Evolutionary conservation across 1,140 invertebrate genomes (phyloP).

Genomic region (Xylocopa sonorina): DNA sequence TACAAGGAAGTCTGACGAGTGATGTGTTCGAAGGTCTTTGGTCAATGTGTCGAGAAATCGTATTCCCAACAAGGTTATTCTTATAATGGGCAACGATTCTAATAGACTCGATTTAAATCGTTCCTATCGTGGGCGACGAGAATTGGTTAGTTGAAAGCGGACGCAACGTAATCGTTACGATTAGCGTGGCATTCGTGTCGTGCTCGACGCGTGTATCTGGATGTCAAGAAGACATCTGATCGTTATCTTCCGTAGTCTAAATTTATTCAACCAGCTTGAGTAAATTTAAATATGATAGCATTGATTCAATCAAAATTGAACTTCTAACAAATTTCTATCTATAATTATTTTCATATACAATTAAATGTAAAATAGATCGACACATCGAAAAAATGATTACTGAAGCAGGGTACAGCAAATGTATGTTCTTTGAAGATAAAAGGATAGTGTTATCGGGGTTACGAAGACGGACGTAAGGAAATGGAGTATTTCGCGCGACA

Average conservation of each 20-base stretch:
- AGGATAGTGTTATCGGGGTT: too few relatives aligned
- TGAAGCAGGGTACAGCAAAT: too few relatives aligned
- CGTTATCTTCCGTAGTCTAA: not conserved
- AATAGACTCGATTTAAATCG: not conserved
- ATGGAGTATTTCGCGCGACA: conserved; percentile 7
- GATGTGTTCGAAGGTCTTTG: not conserved
- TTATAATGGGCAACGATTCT: not conserved
- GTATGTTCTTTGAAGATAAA: too few relatives aligned
- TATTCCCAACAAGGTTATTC: not conserved
- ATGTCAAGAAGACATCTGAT: not conserved
- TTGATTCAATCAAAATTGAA: too few relatives aligned
- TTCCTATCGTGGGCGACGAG: conserved; percentile 5
- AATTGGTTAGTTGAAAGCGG: conserved; percentile 29
- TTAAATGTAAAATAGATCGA: too few relatives aligned
- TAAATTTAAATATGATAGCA: too few relatives aligned
- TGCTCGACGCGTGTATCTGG: not conserved
- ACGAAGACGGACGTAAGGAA: not conserved
- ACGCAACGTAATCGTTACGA: conserved; percentile 20
- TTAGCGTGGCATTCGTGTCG: not conserved
- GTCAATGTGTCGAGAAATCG: not conserved
- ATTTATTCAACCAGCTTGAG: too few relatives aligned
- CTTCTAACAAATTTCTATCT: too few relatives aligned
- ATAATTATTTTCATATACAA: too few relatives aligned
- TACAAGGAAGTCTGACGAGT: not conserved
- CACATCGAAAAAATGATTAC: too few relatives aligned